phyloP scores from a whole-genome alignment of 1,140 invertebrate genomes.

The Physella acuta region DNA sequence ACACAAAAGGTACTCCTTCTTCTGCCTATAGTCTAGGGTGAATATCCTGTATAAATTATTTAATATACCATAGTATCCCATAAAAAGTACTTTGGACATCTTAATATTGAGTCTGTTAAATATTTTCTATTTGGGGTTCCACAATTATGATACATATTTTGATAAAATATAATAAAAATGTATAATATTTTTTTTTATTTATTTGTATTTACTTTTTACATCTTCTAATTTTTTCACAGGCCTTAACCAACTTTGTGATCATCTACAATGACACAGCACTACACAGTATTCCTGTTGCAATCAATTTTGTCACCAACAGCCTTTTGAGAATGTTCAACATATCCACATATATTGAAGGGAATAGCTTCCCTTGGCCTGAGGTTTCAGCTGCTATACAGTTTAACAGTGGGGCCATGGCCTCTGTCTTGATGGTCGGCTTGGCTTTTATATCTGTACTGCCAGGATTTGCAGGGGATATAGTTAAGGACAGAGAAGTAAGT shows the following conservation, averaged over 20 bases:
- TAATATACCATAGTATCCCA: no score
- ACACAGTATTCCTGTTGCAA: constrained; percentile 75
- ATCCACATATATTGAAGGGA: constrained; percentile 31
- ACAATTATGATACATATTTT: no score
- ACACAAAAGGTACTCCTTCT: not conserved
- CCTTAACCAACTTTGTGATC: constrained; percentile 42
- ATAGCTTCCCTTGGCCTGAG: constrained; percentile 70
- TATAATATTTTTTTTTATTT: no score
- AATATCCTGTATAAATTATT: no score
- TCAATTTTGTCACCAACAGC: constrained; percentile 75
- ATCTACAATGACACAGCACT: constrained; percentile 79
- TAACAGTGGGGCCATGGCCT: constrained; percentile 70
- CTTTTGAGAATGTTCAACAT: constrained; percentile 61
- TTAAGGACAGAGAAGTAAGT: constrained; percentile 78
- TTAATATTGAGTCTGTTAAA: no score
- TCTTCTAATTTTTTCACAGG: constrained; percentile 7
- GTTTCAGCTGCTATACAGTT: constrained; percentile 69
- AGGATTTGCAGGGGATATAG: constrained; percentile 77
- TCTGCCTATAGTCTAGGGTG: no score
- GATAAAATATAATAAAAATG: no score
- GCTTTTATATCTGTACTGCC: constrained; percentile 76
- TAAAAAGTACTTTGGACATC: no score
- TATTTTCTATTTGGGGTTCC: no score
- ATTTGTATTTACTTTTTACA: no score
- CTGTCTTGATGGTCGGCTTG: constrained; percentile 76